Conservation (phyloP, 1,140 invertebrate species). For the Phymorhynchus buccinoides region DNA sequence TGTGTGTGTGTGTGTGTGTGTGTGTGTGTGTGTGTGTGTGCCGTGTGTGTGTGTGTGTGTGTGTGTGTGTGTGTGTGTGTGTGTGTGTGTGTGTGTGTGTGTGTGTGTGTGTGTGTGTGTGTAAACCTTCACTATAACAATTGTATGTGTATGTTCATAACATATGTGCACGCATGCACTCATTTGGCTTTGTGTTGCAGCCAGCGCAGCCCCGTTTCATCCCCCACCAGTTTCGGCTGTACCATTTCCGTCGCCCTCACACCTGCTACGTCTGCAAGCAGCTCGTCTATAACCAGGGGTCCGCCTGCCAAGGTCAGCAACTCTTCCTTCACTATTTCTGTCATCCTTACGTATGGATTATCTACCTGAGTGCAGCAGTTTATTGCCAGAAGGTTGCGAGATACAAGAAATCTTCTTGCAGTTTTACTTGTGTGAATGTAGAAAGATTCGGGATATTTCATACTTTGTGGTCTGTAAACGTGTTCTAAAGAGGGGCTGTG, state of each 20-base stretch:
- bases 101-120: background rate
- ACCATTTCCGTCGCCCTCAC: conserved; percentile 52
- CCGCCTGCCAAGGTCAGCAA: conserved; percentile 51
- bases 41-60: background rate
- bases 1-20: too few species aligned
- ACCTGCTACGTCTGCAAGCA: conserved; percentile 53
- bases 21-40: too few species aligned
- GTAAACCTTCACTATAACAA: background rate
- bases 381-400: too few species aligned
- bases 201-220: conserved; percentile 44
- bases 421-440: too few species aligned
- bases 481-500: too few species aligned
- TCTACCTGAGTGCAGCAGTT: background rate
- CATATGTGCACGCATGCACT: background rate
- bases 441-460: too few species aligned
- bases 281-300: conserved; percentile 50
- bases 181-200: conserved; percentile 43
- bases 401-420: too few species aligned
- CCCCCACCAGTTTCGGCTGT: conserved; percentile 48
- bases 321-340: background rate
- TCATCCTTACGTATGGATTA: background rate
- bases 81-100: conserved; percentile 3
- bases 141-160: background rate
- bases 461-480: too few species aligned
- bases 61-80: conserved; percentile 14